Percentiles rank a stretch among this genome's conserved stretches.
phyloP scores from a whole-genome alignment of 2,888 invertebrate species.

The Gryllus longicercus region DNA sequence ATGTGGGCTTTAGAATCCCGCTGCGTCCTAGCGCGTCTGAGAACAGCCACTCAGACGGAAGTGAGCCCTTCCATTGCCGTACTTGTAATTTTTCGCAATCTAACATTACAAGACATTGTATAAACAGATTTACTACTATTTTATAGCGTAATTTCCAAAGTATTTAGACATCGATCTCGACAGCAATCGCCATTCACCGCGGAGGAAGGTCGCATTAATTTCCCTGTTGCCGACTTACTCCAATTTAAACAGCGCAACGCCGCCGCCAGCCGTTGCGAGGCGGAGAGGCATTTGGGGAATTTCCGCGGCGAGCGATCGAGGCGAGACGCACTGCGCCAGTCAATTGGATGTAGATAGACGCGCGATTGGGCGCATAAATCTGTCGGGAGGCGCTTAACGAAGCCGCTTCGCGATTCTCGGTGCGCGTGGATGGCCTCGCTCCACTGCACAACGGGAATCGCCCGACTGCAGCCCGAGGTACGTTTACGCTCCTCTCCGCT shows the following conservation, averaged over 20 bases:
- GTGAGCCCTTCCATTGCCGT: neutral
- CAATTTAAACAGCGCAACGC: neutral
- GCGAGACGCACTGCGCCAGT: neutral
- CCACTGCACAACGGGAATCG: too few species aligned
- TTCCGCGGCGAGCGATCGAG: neutral
- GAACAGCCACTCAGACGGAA: too few species aligned
- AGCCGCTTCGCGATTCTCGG: too few species aligned
- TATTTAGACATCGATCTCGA: conserved; percentile 2
- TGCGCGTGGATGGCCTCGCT: too few species aligned
- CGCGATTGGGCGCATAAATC: neutral
- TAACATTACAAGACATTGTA: neutral
- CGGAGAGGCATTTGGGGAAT: too few species aligned
- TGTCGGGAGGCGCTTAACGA: too few species aligned
- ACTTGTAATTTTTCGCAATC: conserved; percentile 1
- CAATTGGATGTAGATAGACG: neutral
- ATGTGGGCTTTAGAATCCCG: too few species aligned
- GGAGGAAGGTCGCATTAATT: neutral
- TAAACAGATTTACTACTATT: neutral
- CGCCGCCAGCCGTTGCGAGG: too few species aligned
- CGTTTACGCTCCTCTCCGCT: too few species aligned
- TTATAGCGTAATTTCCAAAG: neutral
- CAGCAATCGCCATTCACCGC: neutral
- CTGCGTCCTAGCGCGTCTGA: too few species aligned
- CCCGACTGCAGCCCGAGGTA: too few species aligned
- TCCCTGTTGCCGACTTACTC: neutral